phyloP scores from a whole-genome alignment of 2,113 vertebrate species.

The Gorsachius goisagi region DNA sequence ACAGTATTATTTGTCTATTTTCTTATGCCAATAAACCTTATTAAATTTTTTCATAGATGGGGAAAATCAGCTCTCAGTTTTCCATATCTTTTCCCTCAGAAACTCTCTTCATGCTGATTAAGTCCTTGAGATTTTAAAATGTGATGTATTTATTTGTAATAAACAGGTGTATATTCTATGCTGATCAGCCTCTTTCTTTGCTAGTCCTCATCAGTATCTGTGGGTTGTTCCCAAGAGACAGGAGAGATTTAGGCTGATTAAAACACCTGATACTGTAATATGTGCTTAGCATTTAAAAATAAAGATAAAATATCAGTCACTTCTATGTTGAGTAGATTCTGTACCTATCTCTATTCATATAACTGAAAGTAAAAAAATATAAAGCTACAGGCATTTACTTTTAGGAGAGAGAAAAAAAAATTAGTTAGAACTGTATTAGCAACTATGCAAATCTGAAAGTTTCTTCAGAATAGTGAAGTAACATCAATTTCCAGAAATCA shows the following conservation, averaged over 20 bases:
- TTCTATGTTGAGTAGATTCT: background rate
- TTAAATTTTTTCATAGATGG: background rate
- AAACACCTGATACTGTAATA: background rate
- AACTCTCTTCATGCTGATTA: background rate
- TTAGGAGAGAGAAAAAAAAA: background rate
- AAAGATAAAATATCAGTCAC: background rate
- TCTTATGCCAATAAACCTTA: background rate
- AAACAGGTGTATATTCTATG: background rate
- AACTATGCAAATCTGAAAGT: background rate
- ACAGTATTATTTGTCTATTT: background rate
- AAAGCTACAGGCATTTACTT: background rate
- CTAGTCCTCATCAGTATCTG: background rate
- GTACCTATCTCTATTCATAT: background rate
- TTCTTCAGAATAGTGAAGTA: background rate
- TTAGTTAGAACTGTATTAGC: background rate
- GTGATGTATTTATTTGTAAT: background rate
- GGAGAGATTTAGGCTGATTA: background rate
- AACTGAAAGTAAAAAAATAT: background rate
- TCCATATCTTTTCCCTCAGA: background rate
- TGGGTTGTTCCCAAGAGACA: background rate
- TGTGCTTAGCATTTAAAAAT: background rate
- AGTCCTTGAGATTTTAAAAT: background rate
- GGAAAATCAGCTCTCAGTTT: background rate
- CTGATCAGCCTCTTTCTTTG: background rate
- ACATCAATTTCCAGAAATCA: background rate